Percentiles rank a stretch among this genome's conserved stretches.
Conservation (phyloP, 2,113 vertebrate species). For the Phalacrocorax aristotelis region DNA sequence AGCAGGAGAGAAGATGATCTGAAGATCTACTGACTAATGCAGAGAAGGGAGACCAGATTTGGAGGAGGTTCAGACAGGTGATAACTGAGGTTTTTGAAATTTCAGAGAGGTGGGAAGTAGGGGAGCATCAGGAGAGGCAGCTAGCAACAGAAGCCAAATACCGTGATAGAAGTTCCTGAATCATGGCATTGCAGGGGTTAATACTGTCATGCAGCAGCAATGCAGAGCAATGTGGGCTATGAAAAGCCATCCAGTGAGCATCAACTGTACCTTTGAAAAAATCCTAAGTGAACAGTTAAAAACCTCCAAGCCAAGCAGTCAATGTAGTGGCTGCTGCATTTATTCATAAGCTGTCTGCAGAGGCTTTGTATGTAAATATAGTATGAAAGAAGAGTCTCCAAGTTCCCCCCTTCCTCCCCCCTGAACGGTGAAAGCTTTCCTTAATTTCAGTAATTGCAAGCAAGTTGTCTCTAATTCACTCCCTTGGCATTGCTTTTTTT, state of each 20-base stretch:
- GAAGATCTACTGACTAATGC: neutral
- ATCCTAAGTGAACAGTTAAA: neutral
- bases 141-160: neutral
- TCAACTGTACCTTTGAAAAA: neutral
- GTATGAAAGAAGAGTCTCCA: neutral
- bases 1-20: neutral
- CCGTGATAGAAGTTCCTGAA: neutral
- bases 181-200: neutral
- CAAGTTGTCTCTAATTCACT: conserved; percentile 23
- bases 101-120: neutral
- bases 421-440: neutral
- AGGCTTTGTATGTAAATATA: neutral
- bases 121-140: neutral
- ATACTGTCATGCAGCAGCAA: neutral
- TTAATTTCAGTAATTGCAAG: neutral
- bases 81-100: neutral
- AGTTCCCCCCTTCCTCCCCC: neutral
- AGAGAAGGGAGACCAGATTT: neutral
- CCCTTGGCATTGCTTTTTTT: neutral
- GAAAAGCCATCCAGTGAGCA: neutral
- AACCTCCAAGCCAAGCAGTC: neutral
- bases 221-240: neutral
- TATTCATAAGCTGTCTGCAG: neutral
- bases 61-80: neutral
- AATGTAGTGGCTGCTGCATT: neutral